These are phyloP conservation scores for Taenaris catops DNA, from an alignment of 2,888 invertebrate species.

Conservation along the genomic window DNA sequence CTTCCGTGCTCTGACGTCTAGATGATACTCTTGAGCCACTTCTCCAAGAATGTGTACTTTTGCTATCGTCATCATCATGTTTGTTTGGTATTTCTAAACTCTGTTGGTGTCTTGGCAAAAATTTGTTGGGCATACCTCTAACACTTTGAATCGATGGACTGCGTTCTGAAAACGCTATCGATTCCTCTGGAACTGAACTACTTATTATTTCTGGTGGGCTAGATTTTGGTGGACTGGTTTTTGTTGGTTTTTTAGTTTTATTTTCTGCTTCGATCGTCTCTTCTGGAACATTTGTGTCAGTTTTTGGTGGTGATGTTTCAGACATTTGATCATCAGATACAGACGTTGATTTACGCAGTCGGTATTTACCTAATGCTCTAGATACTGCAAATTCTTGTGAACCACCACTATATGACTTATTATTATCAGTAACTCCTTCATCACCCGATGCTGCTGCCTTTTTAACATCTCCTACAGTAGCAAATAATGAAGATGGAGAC, in stretches of 20 bases:
- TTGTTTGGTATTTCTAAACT: constrained; percentile 90
- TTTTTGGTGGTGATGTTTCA: constrained; percentile 67
- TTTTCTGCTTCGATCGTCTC: constrained; percentile 35
- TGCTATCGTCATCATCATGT: constrained; percentile 90
- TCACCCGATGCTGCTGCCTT: constrained; percentile 80
- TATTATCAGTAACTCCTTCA: constrained; percentile 77
- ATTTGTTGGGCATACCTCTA: constrained; percentile 79
- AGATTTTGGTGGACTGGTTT: constrained; percentile 53
- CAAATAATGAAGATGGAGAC: constrained; percentile 84
- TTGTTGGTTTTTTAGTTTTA: constrained; percentile 49
- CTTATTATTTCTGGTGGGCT: constrained; percentile 57
- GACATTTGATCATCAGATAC: constrained; percentile 84
- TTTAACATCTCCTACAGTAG: constrained; percentile 87
- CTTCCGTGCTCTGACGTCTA: constrained; percentile 93
- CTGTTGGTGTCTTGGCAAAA: constrained; percentile 85
- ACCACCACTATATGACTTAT: constrained; percentile 80
- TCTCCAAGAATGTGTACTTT: constrained; percentile 92
- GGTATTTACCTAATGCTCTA: constrained; percentile 88
- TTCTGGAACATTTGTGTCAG: constrained; percentile 42
- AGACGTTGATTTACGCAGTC: constrained; percentile 85
- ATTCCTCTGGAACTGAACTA: constrained; percentile 70
- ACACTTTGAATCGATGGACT: constrained; percentile 83
- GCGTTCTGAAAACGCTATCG: constrained; percentile 74
- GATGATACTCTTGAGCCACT: constrained; percentile 93
- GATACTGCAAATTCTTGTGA: constrained; percentile 93